Percentiles rank a stretch among this genome's conserved stretches.
These are phyloP conservation scores for Sebastes vulpes DNA, from an alignment of 2,797 vertebrate genomes.

Conservation along the genomic window DNA sequence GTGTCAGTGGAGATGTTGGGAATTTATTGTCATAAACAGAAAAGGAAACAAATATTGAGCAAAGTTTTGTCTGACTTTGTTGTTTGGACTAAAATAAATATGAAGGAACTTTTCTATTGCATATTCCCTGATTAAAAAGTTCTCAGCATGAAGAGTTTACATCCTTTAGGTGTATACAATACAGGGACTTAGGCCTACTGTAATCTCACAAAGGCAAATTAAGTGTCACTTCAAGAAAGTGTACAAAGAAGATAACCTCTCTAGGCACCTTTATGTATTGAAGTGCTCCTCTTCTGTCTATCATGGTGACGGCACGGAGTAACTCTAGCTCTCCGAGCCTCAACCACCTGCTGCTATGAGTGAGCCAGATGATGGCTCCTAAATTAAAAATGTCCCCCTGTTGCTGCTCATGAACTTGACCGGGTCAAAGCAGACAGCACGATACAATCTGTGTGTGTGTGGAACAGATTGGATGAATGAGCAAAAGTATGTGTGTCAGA, in stretches of 20 bases:
- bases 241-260: not conserved
- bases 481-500: not conserved
- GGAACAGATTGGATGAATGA: not conserved
- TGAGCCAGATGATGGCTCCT: slow-evolving; percentile 20
- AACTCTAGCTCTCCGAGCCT: slow-evolving; percentile 13
- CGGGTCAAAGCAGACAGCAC: slow-evolving; percentile 1
- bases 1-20: not conserved
- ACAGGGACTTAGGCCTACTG: not conserved
- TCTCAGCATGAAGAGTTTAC: not conserved
- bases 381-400: slow-evolving; percentile 46
- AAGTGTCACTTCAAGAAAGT: slow-evolving; percentile 11
- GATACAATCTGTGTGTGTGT: slow-evolving; percentile 9
- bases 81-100: not conserved
- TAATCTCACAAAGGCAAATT: not conserved
- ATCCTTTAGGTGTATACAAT: not conserved
- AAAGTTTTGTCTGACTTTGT: slow-evolving; percentile 5
- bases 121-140: not conserved
- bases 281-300: slow-evolving; percentile 1
- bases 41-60: not conserved
- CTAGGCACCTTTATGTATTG: not conserved
- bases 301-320: not conserved
- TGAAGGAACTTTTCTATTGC: not conserved
- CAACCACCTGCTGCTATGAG: slow-evolving; percentile 23
- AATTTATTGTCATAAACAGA: not conserved
- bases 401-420: slow-evolving; percentile 14